Evolutionary conservation across 1,140 invertebrate genomes (phyloP).

Genomic region (Zaprionus lachaisei): DNA sequence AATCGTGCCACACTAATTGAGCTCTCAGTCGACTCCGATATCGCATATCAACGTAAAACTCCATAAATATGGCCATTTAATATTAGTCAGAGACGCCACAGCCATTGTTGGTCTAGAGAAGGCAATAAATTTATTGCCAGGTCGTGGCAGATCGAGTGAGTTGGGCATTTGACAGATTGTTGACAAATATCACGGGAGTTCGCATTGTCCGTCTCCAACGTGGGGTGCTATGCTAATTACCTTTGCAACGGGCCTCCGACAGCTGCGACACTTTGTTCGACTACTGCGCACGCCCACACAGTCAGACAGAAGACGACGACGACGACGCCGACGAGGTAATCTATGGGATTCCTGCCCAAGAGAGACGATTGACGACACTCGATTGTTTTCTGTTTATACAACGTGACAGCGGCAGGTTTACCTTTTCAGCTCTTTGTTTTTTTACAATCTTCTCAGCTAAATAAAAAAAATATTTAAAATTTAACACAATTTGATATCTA

Average conservation of each 20-base stretch:
- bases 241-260: slow-evolving; percentile 57
- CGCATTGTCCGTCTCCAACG: slow-evolving; percentile 21
- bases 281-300: slow-evolving; percentile 54
- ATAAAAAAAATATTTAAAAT: slow-evolving; percentile 4
- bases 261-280: slow-evolving; percentile 57
- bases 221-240: slow-evolving; percentile 67
- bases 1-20: slow-evolving; percentile 70
- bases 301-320: neutral
- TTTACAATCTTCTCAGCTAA: neutral
- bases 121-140: slow-evolving; percentile 58
- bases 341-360: slow-evolving; percentile 38
- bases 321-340: slow-evolving; percentile 36
- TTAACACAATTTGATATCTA: neutral
- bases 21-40: slow-evolving; percentile 41
- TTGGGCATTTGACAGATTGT: slow-evolving; percentile 67
- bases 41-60: slow-evolving; percentile 54
- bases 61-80: slow-evolving; percentile 43
- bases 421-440: neutral
- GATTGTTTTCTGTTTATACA: neutral
- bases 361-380: neutral
- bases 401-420: neutral
- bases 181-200: slow-evolving; percentile 68
- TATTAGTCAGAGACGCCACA: slow-evolving; percentile 15
- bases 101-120: slow-evolving; percentile 45
- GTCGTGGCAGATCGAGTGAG: slow-evolving; percentile 8